Evolutionary conservation across 2,113 vertebrate species (phyloP), one percentile per base, ranked within the genome.

Genomic region (Epinephelus cyanopodus): DNA sequence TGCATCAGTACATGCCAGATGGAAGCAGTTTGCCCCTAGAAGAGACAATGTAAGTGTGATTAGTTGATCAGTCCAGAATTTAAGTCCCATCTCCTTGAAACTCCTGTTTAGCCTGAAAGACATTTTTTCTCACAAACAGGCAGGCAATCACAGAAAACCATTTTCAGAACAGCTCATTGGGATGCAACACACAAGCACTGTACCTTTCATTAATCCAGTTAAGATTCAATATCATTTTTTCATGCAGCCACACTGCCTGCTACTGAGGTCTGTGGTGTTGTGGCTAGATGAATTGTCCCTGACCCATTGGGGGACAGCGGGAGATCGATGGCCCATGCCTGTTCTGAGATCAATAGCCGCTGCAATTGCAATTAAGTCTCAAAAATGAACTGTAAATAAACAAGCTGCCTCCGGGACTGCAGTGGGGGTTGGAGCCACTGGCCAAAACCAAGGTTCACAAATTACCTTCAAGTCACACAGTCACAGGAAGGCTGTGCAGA

Each of bases 321-420:
- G 47, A 86, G 83, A 91, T 90, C 83, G 33, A 91, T 86, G 88
- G 70, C 53, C 57, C 42, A 29, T 33, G 81, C 64, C 70, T 54
- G 83, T 62, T 84, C 62, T 62, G 12, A 73, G 81, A 86, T 93
- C 90, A 87, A 92, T 91, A 88, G 72, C 66, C 27, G 3, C 75
- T 47, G 66, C 82, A 74, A 83, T 79, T 75, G 76, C 86, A 92
- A 92, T 89, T 92, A 92, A 88, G 87, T 89, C 68, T 77, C 53
- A 85, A 89, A 86, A 89, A 87, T 84, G 29, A 87, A 88, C 67
- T 75, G 88, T 89, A 87, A 90, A 85, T 89, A 92, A 92, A 91
- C 87, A 87, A 87, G 80, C 45, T 19, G 69, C 74, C 85, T 87
- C 71, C 42, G 66, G 85, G 83, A 85, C 75, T 52, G 15, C 12